A percentile compares a stretch with the other conserved stretches of the same genome.
phyloP scores from a whole-genome alignment of 2,888 invertebrate species.

The Amblyjoppa fuscipennis region DNA sequence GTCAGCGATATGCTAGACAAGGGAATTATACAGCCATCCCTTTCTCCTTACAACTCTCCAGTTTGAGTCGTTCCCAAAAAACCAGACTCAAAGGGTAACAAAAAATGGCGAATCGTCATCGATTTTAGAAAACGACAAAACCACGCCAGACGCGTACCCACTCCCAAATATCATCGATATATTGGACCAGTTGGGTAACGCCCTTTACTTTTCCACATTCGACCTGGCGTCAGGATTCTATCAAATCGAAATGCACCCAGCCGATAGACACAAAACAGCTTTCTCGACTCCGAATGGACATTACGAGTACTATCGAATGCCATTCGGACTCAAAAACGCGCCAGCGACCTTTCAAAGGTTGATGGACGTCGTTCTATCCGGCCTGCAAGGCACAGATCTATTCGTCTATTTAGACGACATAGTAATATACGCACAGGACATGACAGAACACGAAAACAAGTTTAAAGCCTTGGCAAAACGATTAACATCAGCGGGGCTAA shows the following conservation, averaged over 20 bases:
- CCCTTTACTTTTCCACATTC: not conserved
- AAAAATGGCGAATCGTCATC: not conserved
- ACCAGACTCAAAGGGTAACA: not conserved
- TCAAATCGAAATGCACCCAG: not conserved
- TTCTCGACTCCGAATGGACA: too few relatives aligned
- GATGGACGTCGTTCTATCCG: too few relatives aligned
- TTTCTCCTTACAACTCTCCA: not conserved
- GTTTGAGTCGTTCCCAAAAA: not conserved
- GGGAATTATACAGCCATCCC: not conserved
- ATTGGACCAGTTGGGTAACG: not conserved
- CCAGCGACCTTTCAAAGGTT: too few relatives aligned
- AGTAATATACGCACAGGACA: too few relatives aligned
- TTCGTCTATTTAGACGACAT: too few relatives aligned
- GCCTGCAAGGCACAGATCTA: too few relatives aligned
- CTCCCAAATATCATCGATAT: too few relatives aligned
- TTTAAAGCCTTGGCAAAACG: slow-evolving; percentile 45
- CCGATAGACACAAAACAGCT: not conserved
- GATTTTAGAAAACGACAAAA: too few relatives aligned
- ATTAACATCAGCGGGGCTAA: slow-evolving; percentile 28
- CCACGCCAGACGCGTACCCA: too few relatives aligned
- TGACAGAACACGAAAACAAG: too few relatives aligned
- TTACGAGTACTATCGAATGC: too few relatives aligned
- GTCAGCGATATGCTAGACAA: not conserved
- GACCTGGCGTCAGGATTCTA: not conserved
- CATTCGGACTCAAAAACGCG: too few relatives aligned